Base-by-base conservation (phyloP, 1,140 invertebrate genomes). In the Ceratoteleas bidentatus region DNA sequence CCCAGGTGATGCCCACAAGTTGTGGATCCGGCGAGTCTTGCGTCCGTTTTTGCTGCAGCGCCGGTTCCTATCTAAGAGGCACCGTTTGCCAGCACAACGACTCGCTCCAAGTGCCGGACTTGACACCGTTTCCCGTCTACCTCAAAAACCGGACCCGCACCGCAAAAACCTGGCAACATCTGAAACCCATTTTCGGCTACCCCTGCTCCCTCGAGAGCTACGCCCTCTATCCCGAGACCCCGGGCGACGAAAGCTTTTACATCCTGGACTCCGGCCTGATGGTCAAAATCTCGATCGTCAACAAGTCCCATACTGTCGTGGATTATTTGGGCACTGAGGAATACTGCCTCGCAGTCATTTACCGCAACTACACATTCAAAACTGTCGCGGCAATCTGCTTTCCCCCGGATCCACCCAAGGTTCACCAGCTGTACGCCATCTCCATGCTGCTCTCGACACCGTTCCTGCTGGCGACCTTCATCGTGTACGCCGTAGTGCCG, bases 391-490 rank as follows among this genome's bases (percentile, higher is more conserved):
- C 82, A 1, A 66, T 81, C 0, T 88, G 85, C 40, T 85, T 78
- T 36, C 78, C 68, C 4, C 53, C 56, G 3, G 2, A 53, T 9
- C 3, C 45, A 13, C 10, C 16, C 7, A 14, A 36, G 15, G 11
- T 45, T 6, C 5, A 33, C n/a, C 9, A 5, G 47, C 69, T 11
- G 45, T 82, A 66, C 34, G 68, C 83, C 0, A 14, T 88, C 3
- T 91, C 91, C 33, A 81, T 93, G 65, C 78, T 93, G 54, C 85
- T 93, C 50, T 93, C 93, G 2, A 88, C 92, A 9, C 92, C 92
- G 0, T 93, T 93, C 80, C 84, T 93, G 0, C 15, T 93, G 3
- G 86, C 88, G 0, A 94, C 93, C 0, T 91, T 93, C 2, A 64
- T 90, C 60, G 88, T 93, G 6, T 93, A 93, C 70, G 81, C 90